Conservation (phyloP, 2,888 invertebrate genomes). For the Adineta ricciae region DNA sequence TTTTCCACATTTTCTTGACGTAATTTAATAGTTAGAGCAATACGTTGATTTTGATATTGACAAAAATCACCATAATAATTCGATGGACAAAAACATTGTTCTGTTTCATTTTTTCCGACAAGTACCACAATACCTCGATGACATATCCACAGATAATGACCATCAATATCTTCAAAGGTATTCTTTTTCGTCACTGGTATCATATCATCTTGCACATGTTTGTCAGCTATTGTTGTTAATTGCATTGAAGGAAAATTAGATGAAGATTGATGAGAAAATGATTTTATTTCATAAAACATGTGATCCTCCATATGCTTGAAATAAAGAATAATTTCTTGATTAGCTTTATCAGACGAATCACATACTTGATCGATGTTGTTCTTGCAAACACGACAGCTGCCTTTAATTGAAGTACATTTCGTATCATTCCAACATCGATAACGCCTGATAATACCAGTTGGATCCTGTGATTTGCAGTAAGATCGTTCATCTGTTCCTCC, state of each 20-base stretch:
- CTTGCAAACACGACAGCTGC: neutral
- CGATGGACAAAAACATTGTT: neutral
- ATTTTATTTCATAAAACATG: too few species aligned
- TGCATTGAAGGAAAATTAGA: too few species aligned
- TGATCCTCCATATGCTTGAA: too few species aligned
- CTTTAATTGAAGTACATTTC: neutral
- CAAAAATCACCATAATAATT: neutral
- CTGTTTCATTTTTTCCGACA: neutral
- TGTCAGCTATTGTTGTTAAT: too few species aligned
- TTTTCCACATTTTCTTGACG: neutral
- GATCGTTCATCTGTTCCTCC: neutral
- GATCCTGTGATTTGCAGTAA: neutral
- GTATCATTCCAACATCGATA: neutral
- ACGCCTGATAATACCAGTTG: neutral
- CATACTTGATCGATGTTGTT: too few species aligned
- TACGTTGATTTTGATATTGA: neutral
- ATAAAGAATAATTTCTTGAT: too few species aligned
- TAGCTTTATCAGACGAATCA: too few species aligned
- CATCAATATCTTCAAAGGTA: too few species aligned
- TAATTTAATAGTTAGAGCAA: neutral
- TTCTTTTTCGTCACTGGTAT: too few species aligned
- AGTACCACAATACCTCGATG: neutral
- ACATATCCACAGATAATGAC: neutral
- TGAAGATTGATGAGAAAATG: too few species aligned
- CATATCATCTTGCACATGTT: too few species aligned